Base-by-base conservation (phyloP, 2,797 vertebrate genomes). In the Rhynchotus rufescens region DNA sequence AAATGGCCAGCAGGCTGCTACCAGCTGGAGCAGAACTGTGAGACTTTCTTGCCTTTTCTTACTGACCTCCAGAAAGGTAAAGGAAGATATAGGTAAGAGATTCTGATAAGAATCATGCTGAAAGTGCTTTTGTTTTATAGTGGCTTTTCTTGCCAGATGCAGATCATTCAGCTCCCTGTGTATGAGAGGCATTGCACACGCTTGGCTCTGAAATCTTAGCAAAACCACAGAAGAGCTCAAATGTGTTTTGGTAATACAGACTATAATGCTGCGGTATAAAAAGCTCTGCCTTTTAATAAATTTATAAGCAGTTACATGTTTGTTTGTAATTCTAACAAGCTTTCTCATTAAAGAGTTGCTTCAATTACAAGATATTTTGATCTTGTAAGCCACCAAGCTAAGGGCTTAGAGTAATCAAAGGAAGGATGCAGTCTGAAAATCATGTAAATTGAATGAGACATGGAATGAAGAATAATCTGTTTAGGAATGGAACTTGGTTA, bases 371-470 rank as follows among this genome's bases (percentile, higher is more conserved):
- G 49, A 30, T 28, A 57, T 4, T 38, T 26, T 85, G 83, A 72
- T 32, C 36, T 80, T 2, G 4, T 71, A 84, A 90, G 44, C 34
- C 56, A 67, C 21, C 11, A 56, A 69, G 51, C 28, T 74, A 40
- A 89, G 76, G 69, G 32, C 59, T 92, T 77, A 79, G 68, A 89
- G 54, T 54, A 69, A 69, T 25, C 8, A 5, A 26, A 51, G 56
- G 79, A 64, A 67, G 40, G 32, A 84, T 80, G 25, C 25, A 68
- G 59, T 52, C 64, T 94, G 54, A 91, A 89, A 89, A 82, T 87
- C 44, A 79, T 47, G 30, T 80, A 42, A 88, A 69, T 34, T 28
- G 42, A 86, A 62, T 49, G 82, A 90, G 72, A 67, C 32, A 22
- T 32, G 32, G 47, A 78, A 52, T 54, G n/a, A 88, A 83, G 62